Percentiles rank a stretch among this genome's conserved stretches.
These are phyloP conservation scores for Epinephelus coioides DNA, from an alignment of 2,797 vertebrate species.

Conservation along the genomic window DNA sequence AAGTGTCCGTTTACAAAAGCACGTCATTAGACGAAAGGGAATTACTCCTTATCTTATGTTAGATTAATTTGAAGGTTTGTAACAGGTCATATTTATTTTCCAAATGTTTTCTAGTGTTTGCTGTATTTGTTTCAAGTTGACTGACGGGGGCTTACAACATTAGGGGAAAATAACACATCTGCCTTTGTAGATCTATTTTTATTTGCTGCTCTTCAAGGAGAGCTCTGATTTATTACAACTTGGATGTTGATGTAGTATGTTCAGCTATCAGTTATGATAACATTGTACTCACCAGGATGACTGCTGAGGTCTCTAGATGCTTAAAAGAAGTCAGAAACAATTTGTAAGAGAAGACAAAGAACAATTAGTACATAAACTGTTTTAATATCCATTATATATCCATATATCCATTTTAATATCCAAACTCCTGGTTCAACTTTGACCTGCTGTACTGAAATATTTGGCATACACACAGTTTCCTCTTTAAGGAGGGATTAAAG, in stretches of 20 bases:
- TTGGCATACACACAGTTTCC: not conserved
- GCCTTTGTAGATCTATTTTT: not conserved
- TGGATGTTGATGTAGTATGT: not conserved
- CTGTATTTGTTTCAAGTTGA: not conserved
- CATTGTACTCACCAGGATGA: not conserved
- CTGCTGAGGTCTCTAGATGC: not conserved
- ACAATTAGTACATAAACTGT: not conserved
- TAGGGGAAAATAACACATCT: not conserved
- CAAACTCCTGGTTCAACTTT: not conserved
- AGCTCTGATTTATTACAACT: not conserved
- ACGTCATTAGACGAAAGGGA: not conserved
- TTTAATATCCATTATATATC: not conserved
- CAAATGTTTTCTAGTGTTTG: not conserved
- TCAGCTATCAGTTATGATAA: not conserved
- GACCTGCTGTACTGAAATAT: not conserved
- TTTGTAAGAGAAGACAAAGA: not conserved
- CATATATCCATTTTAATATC: too few relatives aligned
- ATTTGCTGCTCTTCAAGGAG: not conserved
- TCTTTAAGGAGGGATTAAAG: not conserved
- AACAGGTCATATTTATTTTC: not conserved
- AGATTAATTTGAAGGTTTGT: not conserved
- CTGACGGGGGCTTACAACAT: not conserved
- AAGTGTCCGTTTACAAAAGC: conserved; percentile 44
- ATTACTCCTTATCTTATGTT: not conserved
- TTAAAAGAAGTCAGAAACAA: not conserved